Conservation (phyloP, 64 coral and sea anemone species). For the Porites lutea region DNA sequence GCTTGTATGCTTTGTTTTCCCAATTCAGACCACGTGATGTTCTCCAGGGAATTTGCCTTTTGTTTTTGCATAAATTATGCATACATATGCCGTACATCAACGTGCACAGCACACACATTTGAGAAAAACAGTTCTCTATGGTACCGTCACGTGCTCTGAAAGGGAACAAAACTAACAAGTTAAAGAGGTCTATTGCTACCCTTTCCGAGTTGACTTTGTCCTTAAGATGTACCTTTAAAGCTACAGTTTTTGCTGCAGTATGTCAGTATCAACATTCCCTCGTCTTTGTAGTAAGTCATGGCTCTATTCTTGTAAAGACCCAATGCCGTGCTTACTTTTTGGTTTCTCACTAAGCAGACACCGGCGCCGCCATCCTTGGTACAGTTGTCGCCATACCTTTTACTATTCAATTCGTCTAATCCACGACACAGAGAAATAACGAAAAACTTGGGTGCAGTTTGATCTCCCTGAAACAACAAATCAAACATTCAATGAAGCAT, state of each 20-base stretch:
- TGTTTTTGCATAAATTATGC: too few relatives aligned
- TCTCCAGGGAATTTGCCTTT: too few relatives aligned
- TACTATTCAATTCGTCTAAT: not conserved
- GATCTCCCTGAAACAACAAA: not conserved
- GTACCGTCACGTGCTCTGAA: too few relatives aligned
- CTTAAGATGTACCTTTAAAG: not conserved
- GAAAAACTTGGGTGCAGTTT: not conserved
- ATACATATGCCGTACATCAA: too few relatives aligned
- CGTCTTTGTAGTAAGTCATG: slow-evolving; percentile 53
- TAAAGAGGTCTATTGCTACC: too few relatives aligned
- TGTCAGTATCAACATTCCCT: slow-evolving; percentile 57
- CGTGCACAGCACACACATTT: too few relatives aligned
- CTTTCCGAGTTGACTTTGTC: too few relatives aligned
- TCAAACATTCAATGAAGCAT: not conserved
- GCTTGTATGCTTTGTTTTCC: too few relatives aligned
- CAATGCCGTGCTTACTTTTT: not conserved
- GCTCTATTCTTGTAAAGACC: slow-evolving; percentile 1
- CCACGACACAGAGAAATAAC: not conserved
- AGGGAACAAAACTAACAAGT: too few relatives aligned
- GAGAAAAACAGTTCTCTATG: too few relatives aligned
- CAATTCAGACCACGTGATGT: too few relatives aligned
- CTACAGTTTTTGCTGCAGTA: slow-evolving; percentile 28
- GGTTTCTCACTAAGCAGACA: not conserved
- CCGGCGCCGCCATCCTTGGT: not conserved
- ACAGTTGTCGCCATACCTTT: not conserved